Conservation (phyloP, 2,888 invertebrate species). For the Biston betularia region DNA sequence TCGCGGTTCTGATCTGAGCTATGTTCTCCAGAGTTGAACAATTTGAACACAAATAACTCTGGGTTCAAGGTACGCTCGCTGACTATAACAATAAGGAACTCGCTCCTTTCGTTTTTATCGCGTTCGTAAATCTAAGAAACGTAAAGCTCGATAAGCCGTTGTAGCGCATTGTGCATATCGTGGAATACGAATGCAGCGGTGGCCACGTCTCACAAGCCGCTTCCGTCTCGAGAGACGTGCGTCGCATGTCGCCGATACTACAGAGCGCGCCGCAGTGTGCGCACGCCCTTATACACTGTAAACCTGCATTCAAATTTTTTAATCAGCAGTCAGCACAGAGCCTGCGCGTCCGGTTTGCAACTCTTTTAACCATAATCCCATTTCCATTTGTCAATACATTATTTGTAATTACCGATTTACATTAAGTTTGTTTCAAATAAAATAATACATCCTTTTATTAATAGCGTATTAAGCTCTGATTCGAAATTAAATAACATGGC, state of each 20-base stretch:
- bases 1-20: too few relatives aligned
- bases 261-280: slow-evolving; percentile 67
- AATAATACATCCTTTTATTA: slow-evolving; percentile 23
- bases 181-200: slow-evolving; percentile 76
- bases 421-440: slow-evolving; percentile 29
- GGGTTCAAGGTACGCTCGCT: slow-evolving; percentile 93
- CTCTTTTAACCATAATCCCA: slow-evolving; percentile 52
- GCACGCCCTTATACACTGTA: slow-evolving; percentile 63
- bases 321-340: slow-evolving; percentile 62
- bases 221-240: slow-evolving; percentile 77
- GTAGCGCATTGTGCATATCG: slow-evolving; percentile 68
- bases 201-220: slow-evolving; percentile 68
- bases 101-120: slow-evolving; percentile 47
- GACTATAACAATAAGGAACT: slow-evolving; percentile 27
- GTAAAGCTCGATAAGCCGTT: slow-evolving; percentile 60
- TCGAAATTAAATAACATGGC: slow-evolving; percentile 7
- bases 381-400: slow-evolving; percentile 36
- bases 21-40: slow-evolving; percentile 93
- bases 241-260: slow-evolving; percentile 61
- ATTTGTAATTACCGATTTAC: slow-evolving; percentile 40
- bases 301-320: slow-evolving; percentile 72
- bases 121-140: slow-evolving; percentile 50
- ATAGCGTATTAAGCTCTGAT: slow-evolving; percentile 11
- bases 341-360: slow-evolving; percentile 70
- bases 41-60: slow-evolving; percentile 85